A percentile compares a stretch with the other conserved stretches of the same genome.
phyloP scores from a whole-genome alignment of 37 sponge, comb jelly and placozoan species.

The Chondrilla cf. caribensis region DNA sequence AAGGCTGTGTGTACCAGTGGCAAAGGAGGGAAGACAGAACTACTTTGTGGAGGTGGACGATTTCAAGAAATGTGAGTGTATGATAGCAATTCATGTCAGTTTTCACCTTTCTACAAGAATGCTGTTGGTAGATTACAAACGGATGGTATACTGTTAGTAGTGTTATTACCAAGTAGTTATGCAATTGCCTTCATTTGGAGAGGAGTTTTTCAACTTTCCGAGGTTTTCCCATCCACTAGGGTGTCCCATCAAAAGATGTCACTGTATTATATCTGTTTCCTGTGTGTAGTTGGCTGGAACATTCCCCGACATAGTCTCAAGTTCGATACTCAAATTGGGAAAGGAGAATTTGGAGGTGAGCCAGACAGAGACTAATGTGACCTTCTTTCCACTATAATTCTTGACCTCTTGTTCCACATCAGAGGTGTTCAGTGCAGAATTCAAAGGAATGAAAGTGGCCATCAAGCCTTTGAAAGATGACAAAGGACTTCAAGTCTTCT shows the following conservation, averaged over 20 bases:
- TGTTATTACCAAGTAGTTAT: too few relatives aligned
- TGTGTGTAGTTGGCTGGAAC: slow-evolving; percentile 80
- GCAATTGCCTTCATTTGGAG: too few relatives aligned
- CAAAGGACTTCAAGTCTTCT: slow-evolving; percentile 63
- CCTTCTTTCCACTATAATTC: too few relatives aligned
- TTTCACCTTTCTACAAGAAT: too few relatives aligned
- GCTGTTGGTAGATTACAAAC: too few relatives aligned
- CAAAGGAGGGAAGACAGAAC: slow-evolving; percentile 35
- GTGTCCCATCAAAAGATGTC: too few relatives aligned
- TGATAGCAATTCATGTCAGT: too few relatives aligned
- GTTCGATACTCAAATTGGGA: slow-evolving; percentile 64
- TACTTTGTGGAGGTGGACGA: slow-evolving; percentile 62
- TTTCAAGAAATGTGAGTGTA: slow-evolving; percentile 75
- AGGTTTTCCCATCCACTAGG: too few relatives aligned
- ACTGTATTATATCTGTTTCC: too few relatives aligned
- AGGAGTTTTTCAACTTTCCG: too few relatives aligned
- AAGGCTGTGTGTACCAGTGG: slow-evolving; percentile 41
- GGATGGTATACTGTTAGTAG: too few relatives aligned
- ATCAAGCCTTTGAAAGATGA: slow-evolving; percentile 92
- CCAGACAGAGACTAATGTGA: too few relatives aligned
- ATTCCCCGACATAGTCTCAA: slow-evolving; percentile 59
- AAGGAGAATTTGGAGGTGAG: slow-evolving; percentile 98
- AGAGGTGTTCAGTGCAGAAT: slow-evolving; percentile 92
- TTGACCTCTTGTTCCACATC: neutral
- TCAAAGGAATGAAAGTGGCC: slow-evolving; percentile 81